A percentile compares a stretch with the other conserved stretches of the same genome.
These are phyloP conservation scores for Stegophylla sp. DNA, from an alignment of 2,888 invertebrate species.

Conservation along the genomic window DNA sequence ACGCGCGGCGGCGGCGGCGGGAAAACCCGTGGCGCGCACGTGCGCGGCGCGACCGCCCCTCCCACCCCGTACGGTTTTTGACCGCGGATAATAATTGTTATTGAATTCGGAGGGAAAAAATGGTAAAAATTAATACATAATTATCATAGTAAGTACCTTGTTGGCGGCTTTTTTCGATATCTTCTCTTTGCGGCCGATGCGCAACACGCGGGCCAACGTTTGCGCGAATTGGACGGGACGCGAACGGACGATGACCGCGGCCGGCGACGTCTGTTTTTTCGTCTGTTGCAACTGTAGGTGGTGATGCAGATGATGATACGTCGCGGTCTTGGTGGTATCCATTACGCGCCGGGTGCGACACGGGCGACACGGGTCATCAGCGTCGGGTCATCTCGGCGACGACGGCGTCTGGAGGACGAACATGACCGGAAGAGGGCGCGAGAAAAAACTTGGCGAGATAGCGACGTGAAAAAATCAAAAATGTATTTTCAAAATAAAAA, in stretches of 20 bases:
- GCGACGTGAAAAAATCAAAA: too few relatives aligned
- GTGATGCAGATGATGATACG: constrained; percentile 41
- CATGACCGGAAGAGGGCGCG: background rate
- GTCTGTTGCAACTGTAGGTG: constrained; percentile 37
- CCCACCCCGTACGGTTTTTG: too few relatives aligned
- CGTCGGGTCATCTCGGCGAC: constrained; percentile 23
- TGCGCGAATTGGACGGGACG: constrained; percentile 54
- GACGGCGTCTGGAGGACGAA: constrained; percentile 14
- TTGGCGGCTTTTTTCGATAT: constrained; percentile 56
- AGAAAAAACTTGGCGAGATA: too few relatives aligned
- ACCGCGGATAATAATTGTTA: too few relatives aligned
- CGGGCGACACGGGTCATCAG: constrained; percentile 21
- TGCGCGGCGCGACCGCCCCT: background rate
- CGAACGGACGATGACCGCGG: constrained; percentile 48
- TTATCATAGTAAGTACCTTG: constrained; percentile 28
- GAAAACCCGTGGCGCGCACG: background rate
- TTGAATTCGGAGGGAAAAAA: too few relatives aligned
- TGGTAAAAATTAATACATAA: too few relatives aligned
- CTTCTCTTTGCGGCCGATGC: constrained; percentile 53
- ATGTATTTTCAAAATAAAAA: too few relatives aligned
- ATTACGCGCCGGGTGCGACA: constrained; percentile 29
- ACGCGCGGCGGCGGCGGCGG: background rate
- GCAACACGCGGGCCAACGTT: constrained; percentile 47
- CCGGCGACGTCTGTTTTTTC: constrained; percentile 48
- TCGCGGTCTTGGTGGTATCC: constrained; percentile 50